These are phyloP conservation scores for Graphium colonna DNA, from an alignment of 2,888 invertebrate species.

Conservation along the genomic window DNA sequence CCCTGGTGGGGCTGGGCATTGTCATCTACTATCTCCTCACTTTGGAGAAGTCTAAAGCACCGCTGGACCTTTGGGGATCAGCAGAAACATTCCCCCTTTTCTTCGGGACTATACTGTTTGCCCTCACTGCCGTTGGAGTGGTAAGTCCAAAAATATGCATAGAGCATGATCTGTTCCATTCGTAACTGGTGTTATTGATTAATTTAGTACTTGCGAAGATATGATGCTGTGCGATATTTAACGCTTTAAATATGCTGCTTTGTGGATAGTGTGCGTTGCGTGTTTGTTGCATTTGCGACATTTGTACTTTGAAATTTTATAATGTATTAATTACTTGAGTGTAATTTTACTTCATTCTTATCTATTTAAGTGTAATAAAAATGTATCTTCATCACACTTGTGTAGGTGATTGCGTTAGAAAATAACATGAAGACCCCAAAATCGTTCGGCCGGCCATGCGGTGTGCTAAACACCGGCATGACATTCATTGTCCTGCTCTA, in stretches of 20 bases:
- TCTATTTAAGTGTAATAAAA: not conserved
- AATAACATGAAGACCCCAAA: slow-evolving; percentile 93
- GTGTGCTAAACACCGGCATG: slow-evolving; percentile 92
- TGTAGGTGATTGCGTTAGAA: slow-evolving; percentile 92
- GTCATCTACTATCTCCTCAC: slow-evolving; percentile 85
- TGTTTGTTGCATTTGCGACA: no score
- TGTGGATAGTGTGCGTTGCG: not conserved
- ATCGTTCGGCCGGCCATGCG: slow-evolving; percentile 86
- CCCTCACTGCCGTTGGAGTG: slow-evolving; percentile 90
- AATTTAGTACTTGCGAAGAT: no score
- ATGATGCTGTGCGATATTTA: not conserved
- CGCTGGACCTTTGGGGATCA: slow-evolving; percentile 65
- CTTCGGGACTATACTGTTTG: slow-evolving; percentile 94
- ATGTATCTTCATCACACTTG: no score
- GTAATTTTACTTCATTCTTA: not conserved
- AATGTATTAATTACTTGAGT: no score
- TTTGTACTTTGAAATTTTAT: not conserved
- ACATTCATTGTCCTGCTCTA: slow-evolving; percentile 87
- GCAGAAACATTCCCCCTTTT: slow-evolving; percentile 84
- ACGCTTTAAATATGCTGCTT: no score
- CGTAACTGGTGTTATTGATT: no score
- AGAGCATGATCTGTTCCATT: no score
- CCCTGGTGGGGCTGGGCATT: slow-evolving; percentile 87
- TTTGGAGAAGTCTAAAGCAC: slow-evolving; percentile 67
- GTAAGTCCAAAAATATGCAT: no score